phyloP scores from a whole-genome alignment of 2,797 vertebrate species.

The Petrocephalus schoutedeni region DNA sequence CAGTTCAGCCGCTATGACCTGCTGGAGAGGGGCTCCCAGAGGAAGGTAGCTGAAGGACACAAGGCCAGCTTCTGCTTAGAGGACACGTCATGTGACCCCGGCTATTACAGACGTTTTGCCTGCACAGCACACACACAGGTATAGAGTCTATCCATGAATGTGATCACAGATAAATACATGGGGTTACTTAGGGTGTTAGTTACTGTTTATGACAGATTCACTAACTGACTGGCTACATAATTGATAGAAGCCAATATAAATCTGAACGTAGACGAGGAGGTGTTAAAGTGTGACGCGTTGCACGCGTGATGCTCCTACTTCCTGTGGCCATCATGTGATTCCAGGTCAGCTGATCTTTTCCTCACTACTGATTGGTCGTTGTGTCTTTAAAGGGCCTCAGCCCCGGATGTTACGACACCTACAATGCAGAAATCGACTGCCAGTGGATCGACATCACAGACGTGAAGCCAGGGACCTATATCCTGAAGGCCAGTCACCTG shows the following conservation, averaged over 20 bases:
- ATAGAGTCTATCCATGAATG: not conserved
- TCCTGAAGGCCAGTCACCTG: slow-evolving; percentile 73
- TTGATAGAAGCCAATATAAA: not conserved
- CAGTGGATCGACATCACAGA: slow-evolving; percentile 98
- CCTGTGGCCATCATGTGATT: not conserved
- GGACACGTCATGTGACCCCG: slow-evolving; percentile 93
- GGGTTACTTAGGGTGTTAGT: not conserved
- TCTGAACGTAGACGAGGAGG: not conserved
- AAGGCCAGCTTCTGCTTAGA: slow-evolving; percentile 97
- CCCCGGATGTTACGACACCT: slow-evolving; percentile 93
- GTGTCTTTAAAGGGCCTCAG: slow-evolving; percentile 75
- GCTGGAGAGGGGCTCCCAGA: slow-evolving; percentile 68
- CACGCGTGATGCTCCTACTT: not conserved
- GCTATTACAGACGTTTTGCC: slow-evolving; percentile 84
- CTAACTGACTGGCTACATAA: not conserved
- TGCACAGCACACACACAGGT: slow-evolving; percentile 96
- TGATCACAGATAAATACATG: not conserved
- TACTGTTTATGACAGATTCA: not conserved
- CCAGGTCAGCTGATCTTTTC: not conserved
- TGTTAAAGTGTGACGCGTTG: not conserved
- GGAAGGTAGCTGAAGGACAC: slow-evolving; percentile 86
- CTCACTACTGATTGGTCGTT: not conserved
- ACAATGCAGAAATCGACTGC: slow-evolving; percentile 94
- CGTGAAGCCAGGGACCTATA: slow-evolving; percentile 85
- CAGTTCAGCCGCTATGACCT: slow-evolving; percentile 93